These are phyloP conservation scores for Micromesistius poutassou DNA, from an alignment of 2,797 vertebrate species.

Conservation along the genomic window DNA sequence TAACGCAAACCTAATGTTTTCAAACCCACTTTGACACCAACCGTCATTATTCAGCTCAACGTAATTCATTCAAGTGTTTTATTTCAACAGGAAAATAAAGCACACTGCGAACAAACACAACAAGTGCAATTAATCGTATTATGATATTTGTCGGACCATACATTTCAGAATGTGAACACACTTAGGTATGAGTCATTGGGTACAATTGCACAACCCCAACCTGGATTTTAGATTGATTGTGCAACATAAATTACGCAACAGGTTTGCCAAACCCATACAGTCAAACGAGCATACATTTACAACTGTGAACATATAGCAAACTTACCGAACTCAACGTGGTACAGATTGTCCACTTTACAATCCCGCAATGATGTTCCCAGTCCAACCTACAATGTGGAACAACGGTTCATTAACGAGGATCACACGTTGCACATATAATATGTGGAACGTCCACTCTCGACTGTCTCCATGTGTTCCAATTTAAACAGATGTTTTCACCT, in stretches of 20 bases:
- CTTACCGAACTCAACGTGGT: background rate
- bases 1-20: background rate
- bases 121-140: background rate
- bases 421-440: background rate
- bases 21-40: background rate
- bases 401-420: background rate
- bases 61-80: background rate
- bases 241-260: conserved; percentile 53
- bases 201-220: background rate
- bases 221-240: conserved; percentile 42
- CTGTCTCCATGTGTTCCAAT: background rate
- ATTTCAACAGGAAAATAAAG: background rate
- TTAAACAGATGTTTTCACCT: no score
- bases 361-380: background rate
- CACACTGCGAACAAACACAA: background rate
- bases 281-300: background rate
- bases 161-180: background rate
- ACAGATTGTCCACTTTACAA: background rate
- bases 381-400: background rate
- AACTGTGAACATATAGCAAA: background rate
- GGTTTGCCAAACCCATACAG: conserved; percentile 38
- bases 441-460: background rate
- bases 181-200: background rate
- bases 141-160: background rate
- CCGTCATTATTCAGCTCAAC: background rate